A percentile compares a stretch with the other conserved stretches of the same genome.
Conservation (phyloP, 2,113 vertebrate genomes). For the Scomber japonicus region DNA sequence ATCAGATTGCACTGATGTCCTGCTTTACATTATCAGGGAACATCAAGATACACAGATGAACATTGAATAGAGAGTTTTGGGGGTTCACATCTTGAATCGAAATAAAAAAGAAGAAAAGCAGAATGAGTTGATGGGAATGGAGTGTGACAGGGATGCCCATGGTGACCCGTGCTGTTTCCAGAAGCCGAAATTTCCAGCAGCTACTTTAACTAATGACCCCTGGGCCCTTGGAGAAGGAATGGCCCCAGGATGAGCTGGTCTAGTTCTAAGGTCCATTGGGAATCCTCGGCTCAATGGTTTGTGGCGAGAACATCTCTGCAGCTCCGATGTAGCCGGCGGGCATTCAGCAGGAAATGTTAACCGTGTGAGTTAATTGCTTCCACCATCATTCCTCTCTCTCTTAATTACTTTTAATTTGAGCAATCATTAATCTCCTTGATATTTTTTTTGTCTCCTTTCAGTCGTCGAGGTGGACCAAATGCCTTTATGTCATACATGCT, state of each 20-base stretch:
- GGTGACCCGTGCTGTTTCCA: background rate
- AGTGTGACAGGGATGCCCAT: background rate
- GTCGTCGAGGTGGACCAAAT: conserved; percentile 25
- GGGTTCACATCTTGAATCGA: background rate
- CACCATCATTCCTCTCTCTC: conserved; percentile 32
- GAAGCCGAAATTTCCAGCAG: conserved; percentile 13
- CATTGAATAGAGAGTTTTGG: too few species aligned
- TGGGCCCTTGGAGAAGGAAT: conserved; percentile 6
- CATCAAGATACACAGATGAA: too few species aligned
- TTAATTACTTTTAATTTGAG: conserved; percentile 71
- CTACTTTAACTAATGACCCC: conserved; percentile 52
- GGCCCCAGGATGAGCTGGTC: conserved; percentile 20
- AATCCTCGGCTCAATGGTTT: conserved; percentile 40
- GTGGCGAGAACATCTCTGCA: conserved; percentile 10
- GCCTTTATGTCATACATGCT: conserved; percentile 21
- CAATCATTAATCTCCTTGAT: conserved; percentile 56
- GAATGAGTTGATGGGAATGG: background rate
- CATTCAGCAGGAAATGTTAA: conserved; percentile 18
- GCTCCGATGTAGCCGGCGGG: conserved; percentile 32
- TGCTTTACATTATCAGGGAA: too few species aligned
- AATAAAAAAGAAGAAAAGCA: background rate
- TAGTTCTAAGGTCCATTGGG: background rate
- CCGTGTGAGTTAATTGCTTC: conserved; percentile 47
- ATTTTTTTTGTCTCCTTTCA: background rate
- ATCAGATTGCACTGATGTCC: too few species aligned